Percentiles rank a stretch among this genome's conserved stretches.
Evolutionary conservation across 2,797 vertebrate genomes (phyloP).

Genomic region (Enteromius anoplus): DNA sequence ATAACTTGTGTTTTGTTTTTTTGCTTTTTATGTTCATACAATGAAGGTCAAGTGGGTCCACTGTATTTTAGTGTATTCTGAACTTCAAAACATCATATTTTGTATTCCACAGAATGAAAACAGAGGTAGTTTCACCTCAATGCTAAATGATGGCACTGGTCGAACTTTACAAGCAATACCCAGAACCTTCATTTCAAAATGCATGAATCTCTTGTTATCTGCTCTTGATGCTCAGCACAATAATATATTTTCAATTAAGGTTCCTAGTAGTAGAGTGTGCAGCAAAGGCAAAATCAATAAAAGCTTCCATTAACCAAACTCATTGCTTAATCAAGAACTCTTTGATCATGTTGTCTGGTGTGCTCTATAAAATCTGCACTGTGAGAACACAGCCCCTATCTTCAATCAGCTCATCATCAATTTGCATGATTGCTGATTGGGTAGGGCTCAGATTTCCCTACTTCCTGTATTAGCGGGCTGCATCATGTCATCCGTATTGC

Average conservation of each 20-base stretch:
- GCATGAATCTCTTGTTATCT: neutral
- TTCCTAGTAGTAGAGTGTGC: neutral
- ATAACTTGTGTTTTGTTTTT: neutral
- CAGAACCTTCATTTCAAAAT: constrained; percentile 7
- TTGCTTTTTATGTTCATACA: neutral
- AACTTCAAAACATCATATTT: neutral
- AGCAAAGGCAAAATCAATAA: constrained; percentile 33
- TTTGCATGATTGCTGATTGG: constrained; percentile 70
- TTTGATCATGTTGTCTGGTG: constrained; percentile 47
- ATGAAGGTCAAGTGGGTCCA: neutral
- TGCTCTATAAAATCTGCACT: constrained; percentile 48
- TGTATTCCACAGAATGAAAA: neutral
- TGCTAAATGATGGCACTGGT: neutral
- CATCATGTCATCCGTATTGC: constrained; percentile 38
- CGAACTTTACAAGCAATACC: constrained; percentile 7
- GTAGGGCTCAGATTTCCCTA: constrained; percentile 60
- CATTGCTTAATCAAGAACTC: constrained; percentile 52
- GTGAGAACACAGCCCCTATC: constrained; percentile 56
- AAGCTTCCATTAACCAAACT: constrained; percentile 42
- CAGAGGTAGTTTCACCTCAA: neutral
- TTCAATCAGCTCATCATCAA: constrained; percentile 67
- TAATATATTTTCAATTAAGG: constrained; percentile 28
- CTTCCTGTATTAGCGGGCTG: constrained; percentile 56
- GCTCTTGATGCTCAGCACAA: constrained; percentile 26
- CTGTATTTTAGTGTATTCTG: neutral